Conservation (phyloP, 2,797 vertebrate species). For the Anabacerthia variegaticeps region DNA sequence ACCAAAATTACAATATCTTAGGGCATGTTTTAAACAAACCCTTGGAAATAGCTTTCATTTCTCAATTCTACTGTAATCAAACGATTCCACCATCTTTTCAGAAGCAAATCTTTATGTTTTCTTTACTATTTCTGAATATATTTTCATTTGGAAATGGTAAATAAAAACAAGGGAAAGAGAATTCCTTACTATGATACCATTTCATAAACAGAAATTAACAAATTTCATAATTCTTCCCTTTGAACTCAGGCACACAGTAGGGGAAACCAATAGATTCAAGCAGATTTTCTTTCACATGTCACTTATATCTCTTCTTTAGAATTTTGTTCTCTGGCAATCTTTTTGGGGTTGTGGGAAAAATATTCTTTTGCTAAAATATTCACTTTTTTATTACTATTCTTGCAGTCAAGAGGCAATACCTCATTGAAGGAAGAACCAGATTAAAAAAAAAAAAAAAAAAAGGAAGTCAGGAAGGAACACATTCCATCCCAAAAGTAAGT, state of each 20-base stretch:
- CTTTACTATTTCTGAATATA: not conserved
- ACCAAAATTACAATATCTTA: not conserved
- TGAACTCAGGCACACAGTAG: not conserved
- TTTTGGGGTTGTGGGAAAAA: not conserved
- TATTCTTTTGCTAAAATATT: not conserved
- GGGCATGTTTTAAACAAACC: not conserved
- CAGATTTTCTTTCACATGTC: not conserved
- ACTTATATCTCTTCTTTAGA: not conserved
- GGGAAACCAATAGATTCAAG: not conserved
- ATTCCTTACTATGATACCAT: not conserved
- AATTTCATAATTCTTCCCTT: not conserved
- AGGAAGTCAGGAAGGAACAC: not conserved
- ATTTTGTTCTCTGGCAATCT: not conserved
- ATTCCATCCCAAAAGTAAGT: not conserved
- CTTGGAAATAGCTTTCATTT: not conserved
- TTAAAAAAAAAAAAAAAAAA: not conserved
- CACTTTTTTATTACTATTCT: not conserved
- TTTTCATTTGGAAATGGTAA: not conserved
- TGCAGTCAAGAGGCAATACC: not conserved
- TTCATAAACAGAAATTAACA: not conserved
- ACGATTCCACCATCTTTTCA: not conserved
- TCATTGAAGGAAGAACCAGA: not conserved
- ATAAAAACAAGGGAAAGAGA: not conserved
- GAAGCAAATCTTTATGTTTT: not conserved
- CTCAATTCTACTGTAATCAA: not conserved